Evolutionary conservation across 1,140 invertebrate genomes (phyloP), one percentile per base, ranked within the genome.

Genomic region (Habropoda laboriosa): DNA sequence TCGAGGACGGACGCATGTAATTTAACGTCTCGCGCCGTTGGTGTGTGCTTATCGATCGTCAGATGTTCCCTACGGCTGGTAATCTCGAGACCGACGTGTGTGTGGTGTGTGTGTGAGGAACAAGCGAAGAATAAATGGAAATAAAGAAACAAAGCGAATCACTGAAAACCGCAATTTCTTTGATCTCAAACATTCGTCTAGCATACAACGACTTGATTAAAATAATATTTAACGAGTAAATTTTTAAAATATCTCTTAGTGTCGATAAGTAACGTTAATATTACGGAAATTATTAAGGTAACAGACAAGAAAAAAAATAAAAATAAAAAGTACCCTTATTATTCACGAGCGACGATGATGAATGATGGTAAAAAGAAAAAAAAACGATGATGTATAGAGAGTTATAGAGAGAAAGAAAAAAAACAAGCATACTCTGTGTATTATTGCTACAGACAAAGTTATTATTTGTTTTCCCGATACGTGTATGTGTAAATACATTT

Each of bases 181-280:
- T 93, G 92, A 93, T 93, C 92, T 93, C 92, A 93, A n/a, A 89
- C 91, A 90, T 89, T 92, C 88, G 89, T 92, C 88, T 90, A 90
- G 88, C 88, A 90, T 88, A 93, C 91, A 92, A 92, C 91, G 90
- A 93, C 88, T 91, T 89, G 90, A 88, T 88, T 85, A 80, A 83
- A 84, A 88, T 87, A 79, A 86, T 89, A 87, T 91, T 81, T 85
- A 87, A 89, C 79, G 87, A 89, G 64, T 89, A 85, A 86, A 81
- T 79, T 87, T 86, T 84, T 85, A 86, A 87, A n/a, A n/a, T n/a
- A 80, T 88, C 87, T 89, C 83, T 87, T 86, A 89, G 86, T 75
- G 87, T 85, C 74, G 82, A 84, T 81, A 82, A 87, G 82, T 89
- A 85, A 86, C 68, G 76, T 70, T 82, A 87, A 86, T 80, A 64